A percentile compares a stretch with the other conserved stretches of the same genome.
phyloP scores from a whole-genome alignment of 2,888 invertebrate genomes.

The Rhagophthalmus giganteus region DNA sequence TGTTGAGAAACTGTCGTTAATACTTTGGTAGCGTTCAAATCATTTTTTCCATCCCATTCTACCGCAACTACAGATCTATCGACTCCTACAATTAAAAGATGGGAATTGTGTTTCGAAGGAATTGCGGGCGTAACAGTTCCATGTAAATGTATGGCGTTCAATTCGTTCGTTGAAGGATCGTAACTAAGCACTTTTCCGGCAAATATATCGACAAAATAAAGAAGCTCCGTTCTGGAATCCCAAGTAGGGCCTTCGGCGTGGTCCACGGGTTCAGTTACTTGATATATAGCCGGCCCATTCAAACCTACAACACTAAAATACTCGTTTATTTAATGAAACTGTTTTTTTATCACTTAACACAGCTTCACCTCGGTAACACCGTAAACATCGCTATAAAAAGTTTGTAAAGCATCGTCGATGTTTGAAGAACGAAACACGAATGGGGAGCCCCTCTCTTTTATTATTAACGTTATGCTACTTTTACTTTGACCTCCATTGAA shows the following conservation, averaged over 20 bases:
- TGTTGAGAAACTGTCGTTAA: constrained; percentile 55
- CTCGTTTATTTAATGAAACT: too few species aligned
- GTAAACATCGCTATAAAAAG: too few species aligned
- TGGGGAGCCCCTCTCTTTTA: too few species aligned
- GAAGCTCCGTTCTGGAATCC: constrained; percentile 51
- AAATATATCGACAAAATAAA: constrained; percentile 59
- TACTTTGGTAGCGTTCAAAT: neutral
- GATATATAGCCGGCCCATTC: constrained; percentile 10
- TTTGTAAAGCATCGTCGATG: too few species aligned
- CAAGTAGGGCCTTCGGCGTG: constrained; percentile 61
- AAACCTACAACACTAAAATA: too few species aligned
- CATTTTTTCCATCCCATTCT: constrained; percentile 56
- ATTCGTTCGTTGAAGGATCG: constrained; percentile 47
- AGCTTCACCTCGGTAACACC: too few species aligned
- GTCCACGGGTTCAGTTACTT: constrained; percentile 38
- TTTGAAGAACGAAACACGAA: too few species aligned
- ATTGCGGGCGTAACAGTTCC: constrained; percentile 54
- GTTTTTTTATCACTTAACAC: too few species aligned
- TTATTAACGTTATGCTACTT: too few species aligned
- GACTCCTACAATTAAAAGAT: constrained; percentile 54
- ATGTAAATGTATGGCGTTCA: constrained; percentile 34
- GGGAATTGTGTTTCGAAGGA: constrained; percentile 51
- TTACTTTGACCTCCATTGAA: too few species aligned
- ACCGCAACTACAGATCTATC: constrained; percentile 55
- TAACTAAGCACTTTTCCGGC: constrained; percentile 51